phyloP scores from a whole-genome alignment of 2,113 vertebrate genomes.

The Litocranius walleri region DNA sequence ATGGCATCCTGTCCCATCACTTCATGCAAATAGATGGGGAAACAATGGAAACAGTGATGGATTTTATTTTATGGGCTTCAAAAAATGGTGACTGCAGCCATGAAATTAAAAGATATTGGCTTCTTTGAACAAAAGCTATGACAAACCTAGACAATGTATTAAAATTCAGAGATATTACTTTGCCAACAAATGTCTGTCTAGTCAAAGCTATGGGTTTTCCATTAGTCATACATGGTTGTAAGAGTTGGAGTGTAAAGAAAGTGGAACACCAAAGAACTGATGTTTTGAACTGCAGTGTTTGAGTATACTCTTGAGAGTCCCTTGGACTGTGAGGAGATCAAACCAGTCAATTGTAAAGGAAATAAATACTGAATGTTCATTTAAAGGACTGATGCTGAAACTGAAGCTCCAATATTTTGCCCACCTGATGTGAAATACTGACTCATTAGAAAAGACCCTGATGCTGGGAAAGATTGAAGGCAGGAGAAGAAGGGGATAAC shows the following conservation, averaged over 20 bases:
- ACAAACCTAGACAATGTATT: not conserved
- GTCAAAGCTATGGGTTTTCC: not conserved
- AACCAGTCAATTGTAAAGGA: not conserved
- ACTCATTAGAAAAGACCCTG: not conserved
- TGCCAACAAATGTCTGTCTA: not conserved
- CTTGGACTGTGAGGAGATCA: not conserved
- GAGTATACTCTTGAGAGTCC: not conserved
- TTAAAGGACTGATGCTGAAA: not conserved
- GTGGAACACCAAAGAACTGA: not conserved
- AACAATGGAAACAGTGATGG: not conserved
- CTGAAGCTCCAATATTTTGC: not conserved
- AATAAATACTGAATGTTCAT: not conserved
- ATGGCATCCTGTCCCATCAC: not conserved
- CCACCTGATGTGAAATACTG: not conserved
- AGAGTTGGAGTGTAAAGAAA: not conserved
- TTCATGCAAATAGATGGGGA: not conserved
- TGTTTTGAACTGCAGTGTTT: not conserved
- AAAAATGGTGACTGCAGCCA: not conserved
- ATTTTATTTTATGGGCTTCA: not conserved
- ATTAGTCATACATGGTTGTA: not conserved
- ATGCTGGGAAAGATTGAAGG: not conserved
- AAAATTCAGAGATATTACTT: not conserved
- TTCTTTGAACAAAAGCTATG: not conserved
- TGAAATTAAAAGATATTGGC: not conserved
- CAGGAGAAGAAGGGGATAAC: not conserved